Percentiles rank a stretch among this genome's conserved stretches.
Evolutionary conservation across 2,113 vertebrate species (phyloP).

Genomic region (Perccottus glenii): DNA sequence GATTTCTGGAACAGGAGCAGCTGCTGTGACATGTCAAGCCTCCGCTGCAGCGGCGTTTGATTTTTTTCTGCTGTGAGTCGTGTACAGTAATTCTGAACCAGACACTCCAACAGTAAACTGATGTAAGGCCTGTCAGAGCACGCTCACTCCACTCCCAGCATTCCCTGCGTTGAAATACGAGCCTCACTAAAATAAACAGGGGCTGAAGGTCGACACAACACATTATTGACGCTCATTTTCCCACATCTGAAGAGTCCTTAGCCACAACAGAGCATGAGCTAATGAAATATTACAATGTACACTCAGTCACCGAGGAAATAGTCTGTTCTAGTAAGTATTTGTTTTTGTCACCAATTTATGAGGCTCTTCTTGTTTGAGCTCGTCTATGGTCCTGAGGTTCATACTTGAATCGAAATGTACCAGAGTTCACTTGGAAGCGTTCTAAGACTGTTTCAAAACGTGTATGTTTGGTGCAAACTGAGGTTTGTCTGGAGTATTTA

Average conservation of each 20-base stretch:
- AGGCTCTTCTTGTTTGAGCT: too few relatives aligned
- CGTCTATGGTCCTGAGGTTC: too few relatives aligned
- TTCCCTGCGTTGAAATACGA: slow-evolving; percentile 69
- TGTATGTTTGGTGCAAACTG: too few relatives aligned
- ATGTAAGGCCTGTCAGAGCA: slow-evolving; percentile 13
- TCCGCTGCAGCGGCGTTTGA: too few relatives aligned
- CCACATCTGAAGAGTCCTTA: background rate
- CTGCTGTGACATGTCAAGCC: slow-evolving; percentile 23
- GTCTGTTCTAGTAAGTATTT: too few relatives aligned
- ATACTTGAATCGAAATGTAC: too few relatives aligned
- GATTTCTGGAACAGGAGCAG: slow-evolving; percentile 2
- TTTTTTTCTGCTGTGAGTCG: background rate
- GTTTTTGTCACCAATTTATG: too few relatives aligned
- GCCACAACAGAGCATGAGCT: background rate
- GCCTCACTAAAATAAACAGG: slow-evolving; percentile 70
- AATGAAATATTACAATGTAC: too few relatives aligned
- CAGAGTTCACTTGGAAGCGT: too few relatives aligned
- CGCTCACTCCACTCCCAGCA: slow-evolving; percentile 47
- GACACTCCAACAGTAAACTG: slow-evolving; percentile 16
- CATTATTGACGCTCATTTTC: slow-evolving; percentile 1
- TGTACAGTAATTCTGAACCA: slow-evolving; percentile 22
- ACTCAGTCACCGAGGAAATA: background rate
- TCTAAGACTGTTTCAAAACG: too few relatives aligned
- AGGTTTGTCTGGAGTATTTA: too few relatives aligned
- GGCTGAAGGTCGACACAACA: slow-evolving; percentile 55